phyloP scores from a whole-genome alignment of 2,888 invertebrate species.

The Phaonia tiefii region DNA sequence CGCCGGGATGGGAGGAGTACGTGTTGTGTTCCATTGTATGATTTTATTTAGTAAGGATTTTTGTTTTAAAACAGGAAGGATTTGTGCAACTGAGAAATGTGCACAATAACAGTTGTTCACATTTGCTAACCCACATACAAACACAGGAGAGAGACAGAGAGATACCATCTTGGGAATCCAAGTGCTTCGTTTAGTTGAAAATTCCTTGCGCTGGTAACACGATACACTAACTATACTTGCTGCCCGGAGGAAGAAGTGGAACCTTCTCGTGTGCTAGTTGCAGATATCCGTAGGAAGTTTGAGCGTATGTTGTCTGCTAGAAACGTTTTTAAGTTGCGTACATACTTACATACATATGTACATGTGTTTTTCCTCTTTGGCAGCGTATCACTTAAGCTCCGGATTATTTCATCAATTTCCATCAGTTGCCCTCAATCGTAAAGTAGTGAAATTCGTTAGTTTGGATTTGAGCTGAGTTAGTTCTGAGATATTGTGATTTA shows the following conservation, averaged over 20 bases:
- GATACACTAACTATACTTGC: not conserved
- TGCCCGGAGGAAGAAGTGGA: not conserved
- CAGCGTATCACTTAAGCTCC: slow-evolving; percentile 32
- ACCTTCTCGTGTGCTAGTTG: too few species aligned
- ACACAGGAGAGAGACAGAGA: too few species aligned
- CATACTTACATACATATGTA: slow-evolving; percentile 12
- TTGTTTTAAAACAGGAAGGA: slow-evolving; percentile 24
- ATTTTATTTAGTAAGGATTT: not conserved
- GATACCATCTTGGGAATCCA: slow-evolving; percentile 8
- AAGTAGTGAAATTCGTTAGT: not conserved
- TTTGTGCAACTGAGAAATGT: slow-evolving; percentile 5
- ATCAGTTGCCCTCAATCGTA: slow-evolving; percentile 17
- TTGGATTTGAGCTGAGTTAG: not conserved
- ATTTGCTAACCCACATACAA: slow-evolving; percentile 10
- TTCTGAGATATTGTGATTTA: slow-evolving; percentile 12
- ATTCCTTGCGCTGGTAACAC: not conserved
- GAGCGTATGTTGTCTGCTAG: too few species aligned
- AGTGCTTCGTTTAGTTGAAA: slow-evolving; percentile 1
- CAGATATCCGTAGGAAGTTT: too few species aligned
- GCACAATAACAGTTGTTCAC: slow-evolving; percentile 12
- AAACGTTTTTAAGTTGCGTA: not conserved
- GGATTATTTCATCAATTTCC: slow-evolving; percentile 45
- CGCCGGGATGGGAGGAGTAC: not conserved
- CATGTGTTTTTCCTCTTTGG: slow-evolving; percentile 16
- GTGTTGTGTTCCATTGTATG: not conserved